Evolutionary conservation across 1,140 invertebrate species (phyloP), one percentile per base, ranked within the genome.

Genomic region (Drosophila subobscura): DNA sequence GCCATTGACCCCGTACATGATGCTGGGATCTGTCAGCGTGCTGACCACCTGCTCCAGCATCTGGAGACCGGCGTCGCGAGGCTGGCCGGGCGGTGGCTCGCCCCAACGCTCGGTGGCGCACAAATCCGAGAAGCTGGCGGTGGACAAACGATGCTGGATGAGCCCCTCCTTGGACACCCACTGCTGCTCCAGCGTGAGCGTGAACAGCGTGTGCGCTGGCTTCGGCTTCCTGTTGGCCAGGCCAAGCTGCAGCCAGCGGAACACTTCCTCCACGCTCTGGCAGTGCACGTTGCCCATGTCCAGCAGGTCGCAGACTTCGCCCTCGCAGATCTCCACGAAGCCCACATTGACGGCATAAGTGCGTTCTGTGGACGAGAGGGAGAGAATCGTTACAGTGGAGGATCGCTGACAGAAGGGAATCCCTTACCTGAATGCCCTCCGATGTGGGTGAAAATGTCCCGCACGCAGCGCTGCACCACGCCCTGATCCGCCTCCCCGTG

Each of bases 401-500:
- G n/a, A 5, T 1, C 10, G 1, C 4, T 3, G 16, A 4, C 6
- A 16, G 1, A 10, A 6, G 16, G 12, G 2, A 27, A 29, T 20
- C 16, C 16, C 64, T 49, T 8, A 88, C 88, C 88, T 59, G 92
- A 91, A 89, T 94, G 92, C 59, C 93, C 92, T 40, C 92, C 92
- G 6, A 96, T 93, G 75, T 93, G 94, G 44, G 94, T 92, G 91
- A 96, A 96, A 76, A 96, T 94, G 77, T 96, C 94, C 52, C 94
- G 93, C 5, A 96, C 92, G 83, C 96, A 96, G 61, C 96, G 92
- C 29, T 95, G 96, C 41, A 97, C 93, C 23, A 96, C 93, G 25
- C 96, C 96, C 92, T 95, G 94, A 72, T 96, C 95, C 73, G 94
- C 93, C 84, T 96, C 95, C 84, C 93, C 94, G 66, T 94, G 93